Evolutionary conservation across 1,140 invertebrate species (phyloP).

Genomic region (Panulirus ornatus): DNA sequence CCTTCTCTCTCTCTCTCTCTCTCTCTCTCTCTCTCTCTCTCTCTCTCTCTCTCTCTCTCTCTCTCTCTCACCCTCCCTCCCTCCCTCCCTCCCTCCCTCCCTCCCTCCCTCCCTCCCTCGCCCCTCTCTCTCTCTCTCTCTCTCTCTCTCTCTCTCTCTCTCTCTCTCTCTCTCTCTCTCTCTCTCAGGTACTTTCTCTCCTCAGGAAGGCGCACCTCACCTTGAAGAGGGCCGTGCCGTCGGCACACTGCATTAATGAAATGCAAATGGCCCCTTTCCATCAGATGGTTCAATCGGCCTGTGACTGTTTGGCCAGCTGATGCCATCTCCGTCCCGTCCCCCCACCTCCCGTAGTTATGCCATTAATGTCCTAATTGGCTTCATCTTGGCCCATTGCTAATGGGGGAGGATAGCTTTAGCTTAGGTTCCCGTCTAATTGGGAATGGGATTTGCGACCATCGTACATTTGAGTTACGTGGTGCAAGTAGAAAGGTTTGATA

Average conservation of each 20-base stretch:
- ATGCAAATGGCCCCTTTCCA: background rate
- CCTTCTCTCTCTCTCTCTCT: background rate
- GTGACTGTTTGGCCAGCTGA: constrained; percentile 1
- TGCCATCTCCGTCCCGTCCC: too few species aligned
- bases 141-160: too few species aligned
- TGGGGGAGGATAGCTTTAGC: background rate
- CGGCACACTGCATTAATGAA: background rate
- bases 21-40: background rate
- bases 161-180: background rate
- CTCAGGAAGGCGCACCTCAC: too few species aligned
- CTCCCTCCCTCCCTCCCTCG: background rate
- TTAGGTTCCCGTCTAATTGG: too few species aligned
- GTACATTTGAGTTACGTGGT: too few species aligned
- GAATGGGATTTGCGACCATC: too few species aligned
- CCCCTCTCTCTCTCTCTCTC: too few species aligned
- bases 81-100: background rate
- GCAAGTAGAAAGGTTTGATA: too few species aligned
- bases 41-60: background rate
- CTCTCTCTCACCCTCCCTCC: background rate
- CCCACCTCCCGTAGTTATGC: background rate
- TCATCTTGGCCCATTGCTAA: background rate
- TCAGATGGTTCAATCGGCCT: background rate
- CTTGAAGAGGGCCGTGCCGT: too few species aligned
- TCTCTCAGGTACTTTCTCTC: too few species aligned
- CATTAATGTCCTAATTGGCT: constrained; percentile 7